A percentile compares a stretch with the other conserved stretches of the same genome.
These are phyloP conservation scores for Drosophila albomicans DNA, from an alignment of 1,140 invertebrate species.

Conservation along the genomic window DNA sequence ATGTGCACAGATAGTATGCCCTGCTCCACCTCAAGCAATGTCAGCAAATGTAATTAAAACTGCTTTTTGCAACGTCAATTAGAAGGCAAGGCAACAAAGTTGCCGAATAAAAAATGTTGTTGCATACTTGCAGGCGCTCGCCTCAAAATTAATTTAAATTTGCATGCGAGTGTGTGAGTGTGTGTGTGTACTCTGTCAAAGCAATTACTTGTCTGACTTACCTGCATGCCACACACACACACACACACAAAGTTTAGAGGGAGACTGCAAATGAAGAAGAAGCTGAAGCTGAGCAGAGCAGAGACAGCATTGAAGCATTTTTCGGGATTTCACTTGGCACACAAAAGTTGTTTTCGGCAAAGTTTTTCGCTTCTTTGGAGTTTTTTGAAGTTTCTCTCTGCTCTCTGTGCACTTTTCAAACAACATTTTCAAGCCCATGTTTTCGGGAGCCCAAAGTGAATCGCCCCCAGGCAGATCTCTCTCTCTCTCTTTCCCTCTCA, in stretches of 20 bases:
- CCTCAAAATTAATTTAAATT: constrained; percentile 73
- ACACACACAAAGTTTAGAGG: neutral
- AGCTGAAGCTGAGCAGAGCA: neutral
- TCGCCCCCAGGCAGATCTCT: neutral
- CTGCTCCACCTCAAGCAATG: constrained; percentile 15
- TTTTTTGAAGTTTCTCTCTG: constrained; percentile 14
- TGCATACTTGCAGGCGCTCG: constrained; percentile 76
- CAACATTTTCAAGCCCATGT: constrained; percentile 14
- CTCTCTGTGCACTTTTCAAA: constrained; percentile 18
- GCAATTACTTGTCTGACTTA: constrained; percentile 53
- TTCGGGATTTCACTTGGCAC: constrained; percentile 47
- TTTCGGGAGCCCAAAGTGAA: neutral
- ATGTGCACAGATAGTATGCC: neutral
- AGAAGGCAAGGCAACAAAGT: constrained; percentile 55
- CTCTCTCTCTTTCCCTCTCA: neutral
- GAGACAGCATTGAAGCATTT: constrained; percentile 24
- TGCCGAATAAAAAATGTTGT: constrained; percentile 62
- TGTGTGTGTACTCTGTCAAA: constrained; percentile 42
- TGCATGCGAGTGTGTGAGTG: constrained; percentile 37
- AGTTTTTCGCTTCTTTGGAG: constrained; percentile 36
- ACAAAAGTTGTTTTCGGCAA: constrained; percentile 40
- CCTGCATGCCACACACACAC: constrained; percentile 34
- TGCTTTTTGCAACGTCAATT: constrained; percentile 76
- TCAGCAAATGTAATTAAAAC: constrained; percentile 78
- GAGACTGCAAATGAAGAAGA: constrained; percentile 13